Conservation (phyloP, 2,113 vertebrate genomes). For the Passer domesticus region DNA sequence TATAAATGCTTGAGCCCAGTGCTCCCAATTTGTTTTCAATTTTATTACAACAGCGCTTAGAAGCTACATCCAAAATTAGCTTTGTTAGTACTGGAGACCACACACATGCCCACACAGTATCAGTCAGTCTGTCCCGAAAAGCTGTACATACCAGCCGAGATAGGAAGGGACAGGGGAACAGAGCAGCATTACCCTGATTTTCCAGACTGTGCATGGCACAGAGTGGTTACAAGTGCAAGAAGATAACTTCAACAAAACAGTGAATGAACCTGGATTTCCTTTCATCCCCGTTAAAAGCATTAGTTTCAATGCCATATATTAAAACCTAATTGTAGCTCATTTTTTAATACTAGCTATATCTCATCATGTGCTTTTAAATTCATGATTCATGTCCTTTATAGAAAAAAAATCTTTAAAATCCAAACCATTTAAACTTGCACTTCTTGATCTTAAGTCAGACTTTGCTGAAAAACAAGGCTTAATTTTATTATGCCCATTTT, state of each 20-base stretch:
- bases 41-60: neutral
- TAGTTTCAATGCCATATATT: neutral
- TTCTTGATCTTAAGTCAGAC: neutral
- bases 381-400: neutral
- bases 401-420: neutral
- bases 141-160: neutral
- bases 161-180: neutral
- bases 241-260: neutral
- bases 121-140: neutral
- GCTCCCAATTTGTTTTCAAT: neutral
- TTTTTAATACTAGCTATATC: neutral
- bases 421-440: neutral
- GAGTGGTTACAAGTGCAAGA: neutral
- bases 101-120: neutral
- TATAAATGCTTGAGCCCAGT: neutral
- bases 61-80: neutral
- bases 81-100: conserved; percentile 15
- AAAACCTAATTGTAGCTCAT: neutral
- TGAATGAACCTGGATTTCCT: neutral
- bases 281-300: neutral
- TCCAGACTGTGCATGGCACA: neutral
- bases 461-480: neutral
- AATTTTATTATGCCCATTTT: neutral
- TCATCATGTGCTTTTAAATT: neutral
- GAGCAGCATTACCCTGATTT: neutral